Conservation (phyloP, 1,140 invertebrate species). For the Calosoma granatense region DNA sequence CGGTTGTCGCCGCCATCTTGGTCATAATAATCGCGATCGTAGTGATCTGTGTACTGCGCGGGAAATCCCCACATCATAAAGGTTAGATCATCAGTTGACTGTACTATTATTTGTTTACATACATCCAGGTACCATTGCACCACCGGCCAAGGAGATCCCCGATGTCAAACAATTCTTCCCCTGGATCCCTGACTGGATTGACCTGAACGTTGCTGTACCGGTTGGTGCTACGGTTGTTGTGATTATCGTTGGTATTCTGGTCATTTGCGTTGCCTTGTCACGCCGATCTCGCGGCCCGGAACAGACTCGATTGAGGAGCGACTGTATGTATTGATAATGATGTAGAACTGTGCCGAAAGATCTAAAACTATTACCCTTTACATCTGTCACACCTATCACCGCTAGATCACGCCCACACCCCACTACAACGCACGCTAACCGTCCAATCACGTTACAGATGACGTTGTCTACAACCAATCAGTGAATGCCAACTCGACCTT, state of each 20-base stretch:
- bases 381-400: too few species aligned
- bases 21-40: slow-evolving; percentile 86
- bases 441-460: too few species aligned
- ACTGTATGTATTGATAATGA: slow-evolving; percentile 32
- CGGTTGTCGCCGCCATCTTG: slow-evolving; percentile 81
- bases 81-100: slow-evolving; percentile 43
- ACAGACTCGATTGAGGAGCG: slow-evolving; percentile 71
- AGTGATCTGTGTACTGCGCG: slow-evolving; percentile 79
- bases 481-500: slow-evolving; percentile 63
- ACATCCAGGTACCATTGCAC: slow-evolving; percentile 75
- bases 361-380: background rate
- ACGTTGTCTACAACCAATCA: slow-evolving; percentile 79
- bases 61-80: slow-evolving; percentile 72
- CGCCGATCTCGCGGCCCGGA: slow-evolving; percentile 58
- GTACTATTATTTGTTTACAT: slow-evolving; percentile 26
- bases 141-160: slow-evolving; percentile 52
- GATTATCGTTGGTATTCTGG: slow-evolving; percentile 77
- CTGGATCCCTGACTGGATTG: slow-evolving; percentile 76
- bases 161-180: slow-evolving; percentile 53
- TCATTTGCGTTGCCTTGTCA: slow-evolving; percentile 76
- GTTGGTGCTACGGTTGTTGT: slow-evolving; percentile 75
- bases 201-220: slow-evolving; percentile 76
- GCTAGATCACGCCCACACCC: too few species aligned
- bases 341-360: background rate
- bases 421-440: too few species aligned